Percentiles rank a stretch among this genome's conserved stretches.
These are phyloP conservation scores for Calameuta pallipes DNA, from an alignment of 2,888 invertebrate genomes.

Conservation along the genomic window DNA sequence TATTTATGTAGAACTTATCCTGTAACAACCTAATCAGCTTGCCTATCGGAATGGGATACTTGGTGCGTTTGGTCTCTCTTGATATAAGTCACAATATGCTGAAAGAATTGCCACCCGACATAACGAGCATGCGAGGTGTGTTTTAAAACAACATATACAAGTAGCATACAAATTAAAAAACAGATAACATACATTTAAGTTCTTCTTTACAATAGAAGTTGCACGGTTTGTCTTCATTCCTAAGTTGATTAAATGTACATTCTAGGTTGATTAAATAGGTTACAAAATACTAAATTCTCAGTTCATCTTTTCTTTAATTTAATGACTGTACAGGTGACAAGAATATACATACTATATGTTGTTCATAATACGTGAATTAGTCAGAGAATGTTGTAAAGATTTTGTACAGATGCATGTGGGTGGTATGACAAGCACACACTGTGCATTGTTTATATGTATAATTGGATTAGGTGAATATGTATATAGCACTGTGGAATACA, in stretches of 20 bases:
- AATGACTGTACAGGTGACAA: neutral
- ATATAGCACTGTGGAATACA: neutral
- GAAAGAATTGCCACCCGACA: conserved; percentile 81
- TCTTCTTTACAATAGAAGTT: neutral
- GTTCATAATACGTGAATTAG: neutral
- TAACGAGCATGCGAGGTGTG: conserved; percentile 85
- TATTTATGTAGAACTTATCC: conserved; percentile 76
- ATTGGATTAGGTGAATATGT: neutral
- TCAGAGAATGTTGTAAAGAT: neutral
- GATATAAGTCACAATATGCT: conserved; percentile 82
- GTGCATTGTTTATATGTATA: neutral
- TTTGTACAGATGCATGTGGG: neutral
- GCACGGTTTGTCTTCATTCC: neutral
- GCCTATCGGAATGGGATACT: conserved; percentile 85
- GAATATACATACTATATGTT: neutral
- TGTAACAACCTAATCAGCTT: conserved; percentile 79
- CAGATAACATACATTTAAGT: neutral
- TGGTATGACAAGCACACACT: neutral
- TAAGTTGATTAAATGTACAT: neutral
- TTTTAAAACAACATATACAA: conserved; percentile 27
- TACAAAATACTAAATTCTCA: neutral
- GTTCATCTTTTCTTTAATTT: neutral
- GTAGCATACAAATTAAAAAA: neutral
- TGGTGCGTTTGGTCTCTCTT: conserved; percentile 80
- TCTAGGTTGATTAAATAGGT: neutral